A percentile compares a stretch with the other conserved stretches of the same genome.
Evolutionary conservation across 2,797 vertebrate species (phyloP).

Genomic region (Monodelphis domestica): DNA sequence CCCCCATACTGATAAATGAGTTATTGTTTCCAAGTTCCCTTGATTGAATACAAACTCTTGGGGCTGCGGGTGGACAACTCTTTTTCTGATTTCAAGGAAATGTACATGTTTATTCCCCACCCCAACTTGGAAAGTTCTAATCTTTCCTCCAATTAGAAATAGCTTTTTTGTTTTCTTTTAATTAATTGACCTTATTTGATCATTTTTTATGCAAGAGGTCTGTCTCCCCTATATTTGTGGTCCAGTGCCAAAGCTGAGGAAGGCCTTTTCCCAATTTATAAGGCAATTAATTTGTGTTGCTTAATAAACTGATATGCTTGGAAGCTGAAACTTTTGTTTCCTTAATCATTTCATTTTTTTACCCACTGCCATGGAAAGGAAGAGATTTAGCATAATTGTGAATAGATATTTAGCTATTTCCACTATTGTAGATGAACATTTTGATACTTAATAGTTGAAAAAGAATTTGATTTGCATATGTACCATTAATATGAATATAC

Average conservation of each 20-base stretch:
- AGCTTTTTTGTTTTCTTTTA: background rate
- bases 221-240: background rate
- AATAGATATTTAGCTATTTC: background rate
- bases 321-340: background rate
- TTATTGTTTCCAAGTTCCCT: background rate
- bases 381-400: background rate
- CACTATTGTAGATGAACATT: background rate
- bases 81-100: background rate
- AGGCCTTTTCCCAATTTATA: background rate
- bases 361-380: background rate
- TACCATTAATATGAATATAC: background rate
- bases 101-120: background rate
- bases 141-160: background rate
- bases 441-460: background rate
- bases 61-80: background rate
- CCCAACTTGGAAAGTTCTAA: background rate
- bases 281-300: background rate
- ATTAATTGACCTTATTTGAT: background rate
- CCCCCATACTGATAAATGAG: background rate
- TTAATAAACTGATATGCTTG: background rate
- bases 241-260: background rate
- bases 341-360: background rate
- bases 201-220: background rate
- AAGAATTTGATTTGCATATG: background rate
- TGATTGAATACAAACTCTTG: background rate